Percentiles rank a stretch among this genome's conserved stretches.
These are phyloP conservation scores for Parotia lawesii DNA, from an alignment of 2,113 vertebrate genomes.

Conservation along the genomic window DNA sequence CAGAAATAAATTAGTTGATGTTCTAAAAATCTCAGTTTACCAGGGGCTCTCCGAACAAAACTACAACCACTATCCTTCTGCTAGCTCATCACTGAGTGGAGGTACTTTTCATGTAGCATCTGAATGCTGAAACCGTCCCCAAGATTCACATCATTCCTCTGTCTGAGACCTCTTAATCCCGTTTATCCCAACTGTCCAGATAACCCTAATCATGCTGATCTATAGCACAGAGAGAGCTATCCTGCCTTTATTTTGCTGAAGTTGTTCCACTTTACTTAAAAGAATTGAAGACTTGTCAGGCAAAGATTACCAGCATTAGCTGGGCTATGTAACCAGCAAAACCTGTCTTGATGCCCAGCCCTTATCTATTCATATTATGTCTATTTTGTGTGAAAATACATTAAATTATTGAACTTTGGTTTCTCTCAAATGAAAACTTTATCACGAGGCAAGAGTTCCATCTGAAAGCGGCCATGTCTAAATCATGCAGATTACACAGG, in stretches of 20 bases:
- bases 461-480: accelerated
- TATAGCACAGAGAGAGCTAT: neutral
- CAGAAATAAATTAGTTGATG: neutral
- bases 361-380: neutral
- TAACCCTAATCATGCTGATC: neutral
- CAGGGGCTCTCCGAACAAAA: neutral
- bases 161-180: neutral
- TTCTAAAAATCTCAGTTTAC: neutral
- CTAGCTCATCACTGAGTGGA: neutral
- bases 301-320: neutral
- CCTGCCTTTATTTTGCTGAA: neutral
- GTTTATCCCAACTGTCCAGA: neutral
- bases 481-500: neutral
- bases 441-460: neutral
- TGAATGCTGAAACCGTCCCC: neutral
- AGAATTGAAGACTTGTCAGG: neutral
- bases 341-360: neutral
- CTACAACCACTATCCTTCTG: neutral
- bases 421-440: neutral
- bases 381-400: neutral
- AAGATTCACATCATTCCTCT: neutral
- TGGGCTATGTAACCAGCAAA: neutral
- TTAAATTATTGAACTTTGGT: neutral
- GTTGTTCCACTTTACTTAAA: neutral
- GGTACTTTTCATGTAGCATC: neutral